Conservation (phyloP, 2,888 invertebrate genomes). For the Helicoverpa assulta region DNA sequence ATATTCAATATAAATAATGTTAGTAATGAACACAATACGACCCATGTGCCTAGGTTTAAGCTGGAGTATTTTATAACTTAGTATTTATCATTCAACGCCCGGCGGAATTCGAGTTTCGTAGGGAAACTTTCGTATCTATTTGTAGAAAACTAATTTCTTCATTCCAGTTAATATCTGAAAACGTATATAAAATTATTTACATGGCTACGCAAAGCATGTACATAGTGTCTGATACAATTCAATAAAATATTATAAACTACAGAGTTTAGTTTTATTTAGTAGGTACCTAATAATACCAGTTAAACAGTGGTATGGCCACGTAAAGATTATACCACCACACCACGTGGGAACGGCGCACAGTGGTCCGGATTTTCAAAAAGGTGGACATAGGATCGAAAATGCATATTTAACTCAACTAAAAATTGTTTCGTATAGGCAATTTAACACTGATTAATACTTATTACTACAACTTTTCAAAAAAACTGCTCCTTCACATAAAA, state of each 20-base stretch:
- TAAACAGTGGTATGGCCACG: too few relatives aligned
- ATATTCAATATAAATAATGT: conserved; percentile 41
- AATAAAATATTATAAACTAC: conserved; percentile 49
- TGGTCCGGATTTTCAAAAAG: too few relatives aligned
- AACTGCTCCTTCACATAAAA: too few relatives aligned
- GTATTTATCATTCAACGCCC: conserved; percentile 69
- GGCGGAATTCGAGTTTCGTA: conserved; percentile 41
- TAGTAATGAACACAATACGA: conserved; percentile 53
- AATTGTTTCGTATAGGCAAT: too few relatives aligned
- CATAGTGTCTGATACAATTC: conserved; percentile 56
- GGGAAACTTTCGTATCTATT: conserved; percentile 45
- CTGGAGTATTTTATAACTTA: conserved; percentile 67
- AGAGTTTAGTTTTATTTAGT: conserved; percentile 46
- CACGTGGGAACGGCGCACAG: too few relatives aligned
- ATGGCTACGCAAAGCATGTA: conserved; percentile 56
- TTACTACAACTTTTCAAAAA: too few relatives aligned
- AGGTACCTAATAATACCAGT: too few relatives aligned
- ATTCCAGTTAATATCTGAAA: conserved; percentile 58
- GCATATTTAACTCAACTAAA: too few relatives aligned
- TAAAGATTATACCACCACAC: too few relatives aligned
- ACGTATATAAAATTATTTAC: conserved; percentile 43
- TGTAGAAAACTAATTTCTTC: conserved; percentile 54
- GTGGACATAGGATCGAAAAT: too few relatives aligned
- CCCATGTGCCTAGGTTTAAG: conserved; percentile 46
- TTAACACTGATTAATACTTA: too few relatives aligned